phyloP scores from a whole-genome alignment of 2,888 invertebrate genomes.

The Melieria picta region DNA sequence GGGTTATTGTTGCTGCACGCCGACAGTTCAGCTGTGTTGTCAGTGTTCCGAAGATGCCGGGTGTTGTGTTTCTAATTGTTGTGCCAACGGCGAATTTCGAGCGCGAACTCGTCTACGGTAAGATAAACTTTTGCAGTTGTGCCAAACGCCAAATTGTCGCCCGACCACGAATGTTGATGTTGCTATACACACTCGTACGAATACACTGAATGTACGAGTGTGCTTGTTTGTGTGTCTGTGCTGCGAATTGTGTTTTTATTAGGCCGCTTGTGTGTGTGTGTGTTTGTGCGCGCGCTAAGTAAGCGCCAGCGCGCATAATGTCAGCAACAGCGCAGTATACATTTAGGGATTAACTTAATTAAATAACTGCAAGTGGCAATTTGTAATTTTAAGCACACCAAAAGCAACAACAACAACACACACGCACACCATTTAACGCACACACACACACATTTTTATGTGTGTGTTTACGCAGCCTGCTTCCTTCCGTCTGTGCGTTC shows the following conservation, averaged over 20 bases:
- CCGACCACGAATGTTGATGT: background rate
- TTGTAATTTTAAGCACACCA: conserved; percentile 39
- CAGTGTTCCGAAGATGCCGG: conserved; percentile 67
- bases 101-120: conserved; percentile 67
- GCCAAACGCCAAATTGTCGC: background rate
- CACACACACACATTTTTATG: too few species aligned
- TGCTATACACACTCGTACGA: background rate
- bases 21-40: background rate
- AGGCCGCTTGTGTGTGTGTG: background rate
- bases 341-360: conserved; percentile 41
- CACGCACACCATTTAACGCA: too few species aligned
- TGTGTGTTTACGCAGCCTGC: too few species aligned
- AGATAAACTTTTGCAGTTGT: conserved; percentile 40
- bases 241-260: background rate
- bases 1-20: background rate
- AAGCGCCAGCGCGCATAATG: background rate
- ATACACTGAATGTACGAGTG: background rate
- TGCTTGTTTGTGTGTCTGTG: too few species aligned
- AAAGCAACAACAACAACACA: background rate
- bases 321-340: conserved; percentile 18
- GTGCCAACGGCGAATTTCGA: conserved; percentile 77
- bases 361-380: conserved; percentile 44
- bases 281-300: background rate
- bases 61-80: conserved; percentile 76
- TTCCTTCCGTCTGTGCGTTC: background rate